Base-by-base conservation (phyloP, 2,113 vertebrate genomes). In the Apodemus sylvaticus region DNA sequence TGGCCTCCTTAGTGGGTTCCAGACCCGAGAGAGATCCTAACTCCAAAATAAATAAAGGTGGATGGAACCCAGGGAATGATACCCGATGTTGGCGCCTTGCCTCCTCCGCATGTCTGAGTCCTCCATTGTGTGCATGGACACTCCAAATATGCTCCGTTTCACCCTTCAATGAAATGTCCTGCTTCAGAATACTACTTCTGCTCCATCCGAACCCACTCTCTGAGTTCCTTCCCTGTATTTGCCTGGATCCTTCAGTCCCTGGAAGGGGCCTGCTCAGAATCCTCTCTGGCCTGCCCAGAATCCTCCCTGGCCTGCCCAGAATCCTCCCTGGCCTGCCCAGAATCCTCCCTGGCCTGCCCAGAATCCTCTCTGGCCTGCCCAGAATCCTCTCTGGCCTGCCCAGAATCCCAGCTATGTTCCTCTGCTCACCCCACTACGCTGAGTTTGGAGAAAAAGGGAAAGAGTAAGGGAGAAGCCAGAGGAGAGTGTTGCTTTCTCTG, bases 121-220 rank as follows among this genome's bases (percentile, higher is more conserved):
- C n/a, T 64, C 42, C 64, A 19, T 3, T 5, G 17, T 0, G 0
- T 36, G 17, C 58, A 19, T 1, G 0, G 1, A 12, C 45, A n/a
- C 64, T 51, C 64, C 36, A 62, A 51, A 53, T 36, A 11, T 5
- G 1, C 64, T 94, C 39, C 76, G 45, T 10, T 11, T 68, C 24
- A 51, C 13, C 24, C 9, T 95, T 89, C 20, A 8, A 19, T 78
- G 22, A 55, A 13, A 24, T n/a, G 36, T 88, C 45, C 39, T 68
- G 17, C 71, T 39, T 81, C 64, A 86, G 36, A 62, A 16, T 55
- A 11, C 24, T 29, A 20, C 29, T 51, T 78, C 55, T 62, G 20
- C 42, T 86, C 64, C 53, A 55, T 31, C 42, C 66, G 42, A 51
- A 34, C 14, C 5, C 58, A 86, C 29, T 19, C 16, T 86, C 48